Conservation (phyloP, 2,888 invertebrate genomes). For the Drosophila nr. perissopoda region DNA sequence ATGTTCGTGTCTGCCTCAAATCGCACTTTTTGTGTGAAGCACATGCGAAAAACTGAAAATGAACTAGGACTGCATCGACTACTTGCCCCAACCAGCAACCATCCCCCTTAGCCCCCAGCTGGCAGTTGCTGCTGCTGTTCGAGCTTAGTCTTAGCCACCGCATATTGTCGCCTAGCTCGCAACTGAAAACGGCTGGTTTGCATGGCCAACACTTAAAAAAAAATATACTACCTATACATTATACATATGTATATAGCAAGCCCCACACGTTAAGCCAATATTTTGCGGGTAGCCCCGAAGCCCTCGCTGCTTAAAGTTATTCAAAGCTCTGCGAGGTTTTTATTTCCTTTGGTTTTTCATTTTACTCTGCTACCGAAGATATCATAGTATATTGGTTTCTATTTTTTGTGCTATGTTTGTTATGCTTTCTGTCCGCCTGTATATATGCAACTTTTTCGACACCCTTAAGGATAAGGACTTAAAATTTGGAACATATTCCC, state of each 20-base stretch:
- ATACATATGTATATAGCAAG: constrained; percentile 40
- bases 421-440: neutral
- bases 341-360: constrained; percentile 21
- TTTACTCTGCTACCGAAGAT: neutral
- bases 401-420: neutral
- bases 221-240: constrained; percentile 1
- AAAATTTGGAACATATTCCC: neutral
- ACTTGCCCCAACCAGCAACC: constrained; percentile 3
- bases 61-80: constrained; percentile 61
- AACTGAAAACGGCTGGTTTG: constrained; percentile 44
- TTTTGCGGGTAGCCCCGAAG: constrained; percentile 61
- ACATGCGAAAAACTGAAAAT: constrained; percentile 70
- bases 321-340: constrained; percentile 60
- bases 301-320: constrained; percentile 69
- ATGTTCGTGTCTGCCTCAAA: constrained; percentile 49
- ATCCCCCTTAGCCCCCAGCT: neutral
- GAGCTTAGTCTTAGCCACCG: constrained; percentile 53
- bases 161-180: constrained; percentile 60
- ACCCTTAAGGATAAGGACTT: neutral
- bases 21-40: constrained; percentile 43
- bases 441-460: neutral
- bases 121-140: constrained; percentile 24
- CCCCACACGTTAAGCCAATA: constrained; percentile 74
- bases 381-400: neutral
- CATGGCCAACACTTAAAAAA: constrained; percentile 31